Evolutionary conservation across 2,797 vertebrate genomes (phyloP).

Genomic region (Cichlasoma orientale): DNA sequence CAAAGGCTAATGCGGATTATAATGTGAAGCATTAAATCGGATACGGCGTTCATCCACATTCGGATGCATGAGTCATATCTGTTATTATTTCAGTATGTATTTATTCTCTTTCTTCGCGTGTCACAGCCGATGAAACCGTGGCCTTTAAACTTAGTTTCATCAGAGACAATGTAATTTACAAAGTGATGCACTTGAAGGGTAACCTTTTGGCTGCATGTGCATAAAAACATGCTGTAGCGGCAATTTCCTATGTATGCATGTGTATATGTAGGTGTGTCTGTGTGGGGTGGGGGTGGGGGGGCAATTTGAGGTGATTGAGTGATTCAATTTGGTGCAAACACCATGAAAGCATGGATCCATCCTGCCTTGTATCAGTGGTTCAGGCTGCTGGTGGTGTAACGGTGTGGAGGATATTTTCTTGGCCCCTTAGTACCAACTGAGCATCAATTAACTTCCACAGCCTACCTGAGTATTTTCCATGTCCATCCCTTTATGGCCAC

Average conservation of each 20-base stretch:
- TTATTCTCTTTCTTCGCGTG: constrained; percentile 68
- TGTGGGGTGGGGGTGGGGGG: too few relatives aligned
- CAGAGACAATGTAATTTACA: constrained; percentile 28
- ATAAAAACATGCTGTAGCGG: not conserved
- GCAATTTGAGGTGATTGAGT: not conserved
- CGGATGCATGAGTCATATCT: constrained; percentile 53
- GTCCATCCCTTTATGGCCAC: too few relatives aligned
- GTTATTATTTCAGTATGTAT: constrained; percentile 72
- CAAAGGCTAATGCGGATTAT: constrained; percentile 70
- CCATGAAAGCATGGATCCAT: too few relatives aligned
- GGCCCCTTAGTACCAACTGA: too few relatives aligned
- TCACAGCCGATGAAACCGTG: constrained; percentile 48
- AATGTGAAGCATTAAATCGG: constrained; percentile 66
- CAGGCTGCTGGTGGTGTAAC: too few relatives aligned
- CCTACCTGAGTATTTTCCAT: too few relatives aligned
- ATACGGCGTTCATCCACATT: constrained; percentile 45
- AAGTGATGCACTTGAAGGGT: constrained; percentile 17
- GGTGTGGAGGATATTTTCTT: too few relatives aligned
- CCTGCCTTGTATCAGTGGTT: too few relatives aligned
- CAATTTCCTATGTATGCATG: not conserved
- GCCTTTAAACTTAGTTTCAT: constrained; percentile 56
- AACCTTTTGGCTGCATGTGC: constrained; percentile 23
- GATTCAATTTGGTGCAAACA: too few relatives aligned
- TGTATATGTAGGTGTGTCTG: not conserved
- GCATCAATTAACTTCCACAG: too few relatives aligned